Base-by-base conservation (phyloP, 2,797 vertebrate species). In the Leuciscus waleckii region DNA sequence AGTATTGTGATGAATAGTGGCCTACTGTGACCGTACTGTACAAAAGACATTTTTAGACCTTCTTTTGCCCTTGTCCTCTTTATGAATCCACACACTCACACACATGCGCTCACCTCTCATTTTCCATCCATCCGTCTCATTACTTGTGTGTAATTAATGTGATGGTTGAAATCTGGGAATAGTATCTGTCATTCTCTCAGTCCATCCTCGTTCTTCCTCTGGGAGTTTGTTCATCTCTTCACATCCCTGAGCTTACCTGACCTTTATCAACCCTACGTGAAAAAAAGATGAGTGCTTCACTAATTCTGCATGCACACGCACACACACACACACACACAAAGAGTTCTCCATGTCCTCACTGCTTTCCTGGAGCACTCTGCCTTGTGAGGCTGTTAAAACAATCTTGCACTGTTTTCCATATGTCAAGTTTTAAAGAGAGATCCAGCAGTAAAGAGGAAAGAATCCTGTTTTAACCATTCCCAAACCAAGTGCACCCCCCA, bases 181-280 rank as follows among this genome's bases (percentile, higher is more conserved):
- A 93, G 92, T 93, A 92, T 94, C 94, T 94, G 95, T 96, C 96
- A 94, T 93, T 93, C 39, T 94, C 94, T 94, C 91, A 92, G 92
- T 93, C 78, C 41, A 56, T 82, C 94, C 94, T 95, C 94, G 93
- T 94, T 93, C 58, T 94, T 95, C 94, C 91, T 92, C 92, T 93
- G 92, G 90, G 91, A 73, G 54, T 93, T 90, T 91, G 93, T 94
- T 94, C 94, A 94, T 93, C 93, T 94, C 94, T 95, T 95, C 90
- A 37, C 51, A 93, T 94, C 89, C 94, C 93, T 94, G 92, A 43
- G 6, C 92, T 95, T 93, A 91, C 88, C 90, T 81, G 84, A 67
- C 78, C 86, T 79, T 81, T 77, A 85, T 94, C 95, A 94, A 93
- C 93, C 77, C 39, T 75, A 29, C 21, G 17, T 81, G 8, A 73